Evolutionary conservation across 2,888 invertebrate genomes (phyloP).

Genomic region (Agelastica alni): DNA sequence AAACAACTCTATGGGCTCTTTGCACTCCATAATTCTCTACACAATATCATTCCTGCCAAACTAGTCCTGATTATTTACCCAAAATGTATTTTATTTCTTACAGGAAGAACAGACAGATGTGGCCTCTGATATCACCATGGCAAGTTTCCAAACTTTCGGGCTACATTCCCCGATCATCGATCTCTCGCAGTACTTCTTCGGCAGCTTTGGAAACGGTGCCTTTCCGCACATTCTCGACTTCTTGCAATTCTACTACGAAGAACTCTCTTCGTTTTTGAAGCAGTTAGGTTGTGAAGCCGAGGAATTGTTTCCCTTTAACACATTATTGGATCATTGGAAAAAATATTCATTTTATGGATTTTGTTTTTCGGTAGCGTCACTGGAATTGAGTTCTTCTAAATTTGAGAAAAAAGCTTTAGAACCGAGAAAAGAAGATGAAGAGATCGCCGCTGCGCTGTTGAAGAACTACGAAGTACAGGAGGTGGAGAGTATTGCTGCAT

Average conservation of each 20-base stretch:
- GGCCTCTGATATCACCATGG: neutral
- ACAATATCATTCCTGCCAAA: too few relatives aligned
- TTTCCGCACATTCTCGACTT: neutral
- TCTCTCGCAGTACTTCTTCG: slow-evolving; percentile 1
- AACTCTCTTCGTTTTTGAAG: neutral
- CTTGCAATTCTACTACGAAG: neutral
- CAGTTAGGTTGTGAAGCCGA: neutral
- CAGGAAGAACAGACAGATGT: neutral
- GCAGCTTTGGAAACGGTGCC: neutral
- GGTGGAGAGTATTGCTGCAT: neutral
- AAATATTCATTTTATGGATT: slow-evolving; percentile 2
- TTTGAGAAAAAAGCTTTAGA: neutral
- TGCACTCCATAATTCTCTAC: too few relatives aligned
- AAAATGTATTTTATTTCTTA: neutral
- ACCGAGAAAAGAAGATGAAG: neutral
- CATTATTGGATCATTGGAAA: neutral
- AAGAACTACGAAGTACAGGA: neutral
- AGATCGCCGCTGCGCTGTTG: too few relatives aligned
- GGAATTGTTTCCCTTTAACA: neutral
- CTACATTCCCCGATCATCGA: slow-evolving; percentile 5
- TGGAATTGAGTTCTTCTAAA: neutral
- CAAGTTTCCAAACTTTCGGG: neutral
- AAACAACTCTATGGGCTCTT: too few relatives aligned
- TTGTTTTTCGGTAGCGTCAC: neutral
- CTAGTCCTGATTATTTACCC: too few relatives aligned